These are phyloP conservation scores for Procambarus clarkii DNA, from an alignment of 1,140 invertebrate genomes.

Conservation along the genomic window DNA sequence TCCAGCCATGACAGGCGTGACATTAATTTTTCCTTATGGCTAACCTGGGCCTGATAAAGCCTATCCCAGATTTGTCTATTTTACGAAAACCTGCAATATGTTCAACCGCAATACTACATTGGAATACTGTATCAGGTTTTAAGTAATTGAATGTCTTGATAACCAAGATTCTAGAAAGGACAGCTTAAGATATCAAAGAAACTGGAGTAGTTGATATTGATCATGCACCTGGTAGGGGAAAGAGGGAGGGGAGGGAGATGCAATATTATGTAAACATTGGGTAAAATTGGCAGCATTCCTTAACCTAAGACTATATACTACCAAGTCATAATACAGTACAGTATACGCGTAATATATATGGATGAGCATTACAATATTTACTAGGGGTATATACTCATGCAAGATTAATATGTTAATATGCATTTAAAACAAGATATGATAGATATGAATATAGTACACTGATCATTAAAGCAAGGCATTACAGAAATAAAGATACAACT, in stretches of 20 bases:
- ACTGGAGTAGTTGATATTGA: neutral
- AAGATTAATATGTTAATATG: conserved; percentile 19
- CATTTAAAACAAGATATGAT: neutral
- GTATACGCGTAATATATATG: neutral
- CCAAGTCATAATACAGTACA: neutral
- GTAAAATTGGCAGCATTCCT: neutral
- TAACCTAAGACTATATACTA: neutral
- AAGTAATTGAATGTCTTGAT: neutral
- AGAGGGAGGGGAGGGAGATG: neutral
- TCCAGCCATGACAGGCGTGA: too few species aligned
- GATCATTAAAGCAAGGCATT: neutral
- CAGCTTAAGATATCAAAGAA: neutral
- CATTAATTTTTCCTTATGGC: too few species aligned
- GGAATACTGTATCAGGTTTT: neutral
- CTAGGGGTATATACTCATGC: neutral
- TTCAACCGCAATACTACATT: too few species aligned
- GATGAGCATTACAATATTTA: neutral
- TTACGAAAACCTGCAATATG: too few species aligned
- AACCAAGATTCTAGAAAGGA: neutral
- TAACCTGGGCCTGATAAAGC: too few species aligned
- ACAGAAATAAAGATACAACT: neutral
- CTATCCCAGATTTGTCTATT: too few species aligned
- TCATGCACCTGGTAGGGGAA: neutral
- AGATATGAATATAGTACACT: neutral
- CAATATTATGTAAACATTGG: neutral